These are phyloP conservation scores for Lepidostoma basale DNA, from an alignment of 1,140 invertebrate genomes.

Conservation along the genomic window DNA sequence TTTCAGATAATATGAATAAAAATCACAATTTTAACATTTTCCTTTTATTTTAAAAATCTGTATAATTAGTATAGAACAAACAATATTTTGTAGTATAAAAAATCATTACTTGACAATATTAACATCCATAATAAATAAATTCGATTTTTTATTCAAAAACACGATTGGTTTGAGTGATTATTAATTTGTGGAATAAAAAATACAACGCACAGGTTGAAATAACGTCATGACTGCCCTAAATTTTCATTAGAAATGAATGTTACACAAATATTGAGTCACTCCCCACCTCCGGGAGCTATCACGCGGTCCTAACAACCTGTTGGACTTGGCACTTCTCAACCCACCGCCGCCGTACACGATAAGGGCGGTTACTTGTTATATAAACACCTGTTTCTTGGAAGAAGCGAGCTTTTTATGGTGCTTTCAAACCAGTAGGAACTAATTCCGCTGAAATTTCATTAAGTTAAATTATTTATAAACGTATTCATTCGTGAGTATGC, in stretches of 20 bases:
- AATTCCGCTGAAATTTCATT: too few species aligned
- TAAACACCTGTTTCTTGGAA: constrained; percentile 16
- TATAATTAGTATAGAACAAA: too few species aligned
- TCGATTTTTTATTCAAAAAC: too few species aligned
- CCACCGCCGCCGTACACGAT: neutral
- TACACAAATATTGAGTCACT: constrained; percentile 25
- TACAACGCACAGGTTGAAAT: neutral
- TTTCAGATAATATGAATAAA: neutral
- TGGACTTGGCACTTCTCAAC: constrained; percentile 31
- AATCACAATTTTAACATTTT: too few species aligned
- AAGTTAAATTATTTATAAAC: too few species aligned
- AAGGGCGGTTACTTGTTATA: constrained; percentile 3
- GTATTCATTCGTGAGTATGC: too few species aligned
- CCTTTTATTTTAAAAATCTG: too few species aligned
- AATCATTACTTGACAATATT: too few species aligned
- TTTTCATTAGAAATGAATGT: constrained; percentile 29
- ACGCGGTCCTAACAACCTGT: constrained; percentile 41
- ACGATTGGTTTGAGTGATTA: neutral
- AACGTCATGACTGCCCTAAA: neutral
- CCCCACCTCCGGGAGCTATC: constrained; percentile 39
- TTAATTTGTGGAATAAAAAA: neutral
- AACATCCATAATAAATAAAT: too few species aligned
- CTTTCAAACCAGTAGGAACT: too few species aligned
- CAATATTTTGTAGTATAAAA: too few species aligned
- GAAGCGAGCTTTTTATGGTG: too few species aligned